Evolutionary conservation across 2,888 invertebrate genomes (phyloP).

Genomic region (Poecilobothrus nobilitatus): DNA sequence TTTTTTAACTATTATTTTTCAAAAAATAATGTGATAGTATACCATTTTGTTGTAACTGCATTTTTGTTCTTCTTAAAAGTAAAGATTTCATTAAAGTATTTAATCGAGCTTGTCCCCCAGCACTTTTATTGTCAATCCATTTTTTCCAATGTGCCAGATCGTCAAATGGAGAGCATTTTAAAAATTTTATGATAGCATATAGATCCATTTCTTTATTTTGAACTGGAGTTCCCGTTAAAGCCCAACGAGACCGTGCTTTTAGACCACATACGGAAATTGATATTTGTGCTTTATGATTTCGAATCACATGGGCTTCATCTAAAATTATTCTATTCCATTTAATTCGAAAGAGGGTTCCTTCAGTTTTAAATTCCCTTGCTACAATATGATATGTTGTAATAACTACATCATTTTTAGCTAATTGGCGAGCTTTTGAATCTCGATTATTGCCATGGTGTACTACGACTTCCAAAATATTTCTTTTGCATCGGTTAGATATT

Average conservation of each 20-base stretch:
- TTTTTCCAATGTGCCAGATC: slow-evolving; percentile 82
- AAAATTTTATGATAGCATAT: slow-evolving; percentile 71
- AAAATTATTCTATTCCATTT: slow-evolving; percentile 80
- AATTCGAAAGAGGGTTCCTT: slow-evolving; percentile 57
- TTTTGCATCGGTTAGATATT: slow-evolving; percentile 54
- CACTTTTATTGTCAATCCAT: slow-evolving; percentile 79
- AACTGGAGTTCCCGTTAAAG: slow-evolving; percentile 88
- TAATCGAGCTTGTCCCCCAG: slow-evolving; percentile 71
- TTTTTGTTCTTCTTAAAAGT: slow-evolving; percentile 81
- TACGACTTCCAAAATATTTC: slow-evolving; percentile 54
- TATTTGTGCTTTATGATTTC: slow-evolving; percentile 75
- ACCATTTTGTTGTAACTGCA: slow-evolving; percentile 60
- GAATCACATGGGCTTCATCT: slow-evolving; percentile 88
- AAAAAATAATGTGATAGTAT: slow-evolving; percentile 30
- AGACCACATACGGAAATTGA: slow-evolving; percentile 59
- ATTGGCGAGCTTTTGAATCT: slow-evolving; percentile 51
- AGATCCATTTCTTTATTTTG: slow-evolving; percentile 87
- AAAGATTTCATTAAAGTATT: slow-evolving; percentile 75
- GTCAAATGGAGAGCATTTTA: slow-evolving; percentile 81
- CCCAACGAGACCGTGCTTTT: slow-evolving; percentile 57
- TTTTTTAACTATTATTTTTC: too few species aligned
- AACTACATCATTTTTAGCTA: slow-evolving; percentile 71
- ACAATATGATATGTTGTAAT: slow-evolving; percentile 81
- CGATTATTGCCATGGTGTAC: slow-evolving; percentile 77
- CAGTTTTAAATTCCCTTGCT: slow-evolving; percentile 52